phyloP scores from a whole-genome alignment of 2,797 vertebrate genomes.

The Xenops minutus region DNA sequence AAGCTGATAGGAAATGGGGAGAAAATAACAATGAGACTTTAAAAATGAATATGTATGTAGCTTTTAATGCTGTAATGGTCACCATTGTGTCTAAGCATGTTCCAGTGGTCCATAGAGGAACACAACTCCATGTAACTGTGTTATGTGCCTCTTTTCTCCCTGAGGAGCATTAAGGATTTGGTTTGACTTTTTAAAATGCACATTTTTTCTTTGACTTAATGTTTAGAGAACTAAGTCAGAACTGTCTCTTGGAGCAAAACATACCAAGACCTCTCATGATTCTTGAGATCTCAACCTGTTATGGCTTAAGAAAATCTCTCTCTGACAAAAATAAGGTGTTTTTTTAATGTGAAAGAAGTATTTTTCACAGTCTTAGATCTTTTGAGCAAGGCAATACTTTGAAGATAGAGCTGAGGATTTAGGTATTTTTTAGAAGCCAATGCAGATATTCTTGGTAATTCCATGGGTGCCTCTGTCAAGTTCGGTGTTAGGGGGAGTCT shows the following conservation, averaged over 20 bases:
- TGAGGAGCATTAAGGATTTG: background rate
- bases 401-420: background rate
- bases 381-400: background rate
- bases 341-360: background rate
- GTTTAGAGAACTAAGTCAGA: background rate
- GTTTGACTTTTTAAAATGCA: background rate
- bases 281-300: background rate
- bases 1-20: background rate
- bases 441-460: background rate
- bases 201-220: background rate
- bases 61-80: background rate
- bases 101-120: background rate
- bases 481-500: background rate
- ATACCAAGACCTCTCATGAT: background rate
- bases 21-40: background rate
- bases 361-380: background rate
- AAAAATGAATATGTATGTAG: background rate
- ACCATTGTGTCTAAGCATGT: background rate
- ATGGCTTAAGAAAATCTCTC: background rate
- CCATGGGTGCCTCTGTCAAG: background rate
- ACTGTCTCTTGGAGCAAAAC: background rate
- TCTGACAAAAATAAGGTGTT: background rate
- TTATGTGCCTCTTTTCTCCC: background rate
- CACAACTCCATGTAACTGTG: background rate
- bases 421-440: background rate